Evolutionary conservation across 2,888 invertebrate genomes (phyloP).

Genomic region (Polymixis flavicincta): DNA sequence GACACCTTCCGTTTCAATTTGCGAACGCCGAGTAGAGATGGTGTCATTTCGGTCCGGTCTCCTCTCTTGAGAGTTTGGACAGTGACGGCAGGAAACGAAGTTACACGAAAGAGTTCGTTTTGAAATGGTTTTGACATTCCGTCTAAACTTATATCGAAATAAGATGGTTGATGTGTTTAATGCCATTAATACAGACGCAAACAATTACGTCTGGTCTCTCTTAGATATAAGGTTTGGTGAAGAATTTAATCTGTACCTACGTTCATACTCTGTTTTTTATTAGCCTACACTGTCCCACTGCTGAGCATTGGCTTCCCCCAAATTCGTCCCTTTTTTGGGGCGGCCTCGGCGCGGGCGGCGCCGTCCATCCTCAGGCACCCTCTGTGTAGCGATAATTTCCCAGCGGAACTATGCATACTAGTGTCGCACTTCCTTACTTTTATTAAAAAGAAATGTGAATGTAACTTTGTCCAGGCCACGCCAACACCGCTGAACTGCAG

Average conservation of each 20-base stretch:
- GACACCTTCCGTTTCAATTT: slow-evolving; percentile 89
- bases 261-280: too few relatives aligned
- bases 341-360: too few relatives aligned
- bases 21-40: slow-evolving; percentile 77
- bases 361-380: too few relatives aligned
- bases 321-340: too few relatives aligned
- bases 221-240: not conserved
- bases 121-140: slow-evolving; percentile 9
- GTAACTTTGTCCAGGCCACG: not conserved
- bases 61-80: slow-evolving; percentile 60
- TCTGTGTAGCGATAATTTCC: too few relatives aligned
- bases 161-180: not conserved
- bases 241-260: not conserved
- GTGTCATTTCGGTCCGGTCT: slow-evolving; percentile 71
- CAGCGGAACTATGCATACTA: too few relatives aligned
- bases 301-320: too few relatives aligned
- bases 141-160: slow-evolving; percentile 4
- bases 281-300: too few relatives aligned
- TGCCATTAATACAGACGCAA: not conserved
- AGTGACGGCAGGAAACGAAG: slow-evolving; percentile 48
- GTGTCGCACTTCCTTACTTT: too few relatives aligned
- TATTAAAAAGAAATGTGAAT: not conserved
- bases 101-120: slow-evolving; percentile 36
- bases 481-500: not conserved
- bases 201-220: not conserved